phyloP scores from a whole-genome alignment of 2,888 invertebrate species.

The Cyclophora punctaria region DNA sequence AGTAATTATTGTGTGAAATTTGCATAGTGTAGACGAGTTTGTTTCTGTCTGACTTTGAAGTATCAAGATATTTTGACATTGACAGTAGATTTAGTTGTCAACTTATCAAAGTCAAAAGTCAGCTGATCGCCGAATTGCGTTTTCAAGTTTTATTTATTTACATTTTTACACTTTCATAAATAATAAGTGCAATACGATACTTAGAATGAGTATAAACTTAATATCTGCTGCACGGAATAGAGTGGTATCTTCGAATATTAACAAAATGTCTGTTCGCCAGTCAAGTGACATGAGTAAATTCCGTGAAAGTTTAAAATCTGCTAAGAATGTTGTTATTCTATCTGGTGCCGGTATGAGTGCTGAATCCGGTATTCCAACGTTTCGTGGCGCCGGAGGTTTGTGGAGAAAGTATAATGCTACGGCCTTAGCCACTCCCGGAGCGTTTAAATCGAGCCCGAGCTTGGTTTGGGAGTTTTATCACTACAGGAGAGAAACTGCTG shows the following conservation, averaged over 20 bases:
- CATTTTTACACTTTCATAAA: neutral
- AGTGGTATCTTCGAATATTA: slow-evolving; percentile 5
- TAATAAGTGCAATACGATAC: slow-evolving; percentile 4
- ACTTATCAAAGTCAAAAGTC: neutral
- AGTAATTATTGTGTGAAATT: no score
- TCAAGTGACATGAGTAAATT: slow-evolving; percentile 69
- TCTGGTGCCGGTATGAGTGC: slow-evolving; percentile 89
- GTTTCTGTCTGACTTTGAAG: no score
- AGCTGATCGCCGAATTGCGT: neutral
- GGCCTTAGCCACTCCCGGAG: slow-evolving; percentile 80
- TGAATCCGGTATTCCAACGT: slow-evolving; percentile 91
- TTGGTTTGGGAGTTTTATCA: slow-evolving; percentile 95
- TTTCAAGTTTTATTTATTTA: neutral
- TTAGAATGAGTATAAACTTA: slow-evolving; percentile 33
- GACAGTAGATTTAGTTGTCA: no score
- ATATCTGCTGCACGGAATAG: slow-evolving; percentile 19
- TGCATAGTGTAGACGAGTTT: no score
- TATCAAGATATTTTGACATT: no score
- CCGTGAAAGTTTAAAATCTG: slow-evolving; percentile 70
- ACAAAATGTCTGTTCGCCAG: slow-evolving; percentile 19
- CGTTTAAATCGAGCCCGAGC: slow-evolving; percentile 82
- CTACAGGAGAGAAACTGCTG: slow-evolving; percentile 86
- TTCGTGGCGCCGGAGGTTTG: slow-evolving; percentile 86
- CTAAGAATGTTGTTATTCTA: slow-evolving; percentile 80
- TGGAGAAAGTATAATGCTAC: slow-evolving; percentile 86